Evolutionary conservation across 2,888 invertebrate species (phyloP).

Genomic region (Steromphala cineraria): DNA sequence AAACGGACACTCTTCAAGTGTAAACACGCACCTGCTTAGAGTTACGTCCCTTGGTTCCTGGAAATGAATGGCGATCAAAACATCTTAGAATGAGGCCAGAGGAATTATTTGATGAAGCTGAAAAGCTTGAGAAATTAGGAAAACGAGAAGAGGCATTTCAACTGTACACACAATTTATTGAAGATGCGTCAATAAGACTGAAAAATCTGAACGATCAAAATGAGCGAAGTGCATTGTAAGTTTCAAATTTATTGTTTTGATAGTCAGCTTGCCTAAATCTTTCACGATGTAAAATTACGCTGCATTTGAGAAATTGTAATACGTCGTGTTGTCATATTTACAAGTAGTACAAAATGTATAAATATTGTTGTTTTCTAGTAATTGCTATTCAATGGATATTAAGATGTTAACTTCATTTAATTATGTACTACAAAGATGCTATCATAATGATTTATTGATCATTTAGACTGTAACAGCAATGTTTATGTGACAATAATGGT

Average conservation of each 20-base stretch:
- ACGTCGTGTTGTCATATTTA: too few species aligned
- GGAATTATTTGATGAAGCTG: conserved; percentile 33
- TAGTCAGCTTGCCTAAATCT: too few species aligned
- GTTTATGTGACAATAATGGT: too few species aligned
- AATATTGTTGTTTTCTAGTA: too few species aligned
- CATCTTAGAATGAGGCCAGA: conserved; percentile 1
- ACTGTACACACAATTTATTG: conserved; percentile 33
- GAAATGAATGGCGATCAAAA: neutral
- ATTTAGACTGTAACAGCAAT: too few species aligned
- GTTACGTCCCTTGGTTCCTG: conserved; percentile 1
- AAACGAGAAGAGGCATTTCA: conserved; percentile 29
- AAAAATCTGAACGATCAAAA: conserved; percentile 11
- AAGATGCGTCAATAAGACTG: neutral
- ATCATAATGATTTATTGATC: too few species aligned
- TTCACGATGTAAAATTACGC: too few species aligned
- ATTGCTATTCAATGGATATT: too few species aligned
- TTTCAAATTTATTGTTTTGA: neutral
- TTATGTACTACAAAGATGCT: too few species aligned
- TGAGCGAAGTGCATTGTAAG: conserved; percentile 8
- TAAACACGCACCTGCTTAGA: neutral
- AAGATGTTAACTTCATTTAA: too few species aligned
- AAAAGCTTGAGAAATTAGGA: conserved; percentile 30
- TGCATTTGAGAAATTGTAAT: too few species aligned
- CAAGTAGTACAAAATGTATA: too few species aligned
- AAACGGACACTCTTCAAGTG: neutral